Base-by-base conservation (phyloP, 64 coral and sea anemone genomes). In the Pocillopora damicornis region DNA sequence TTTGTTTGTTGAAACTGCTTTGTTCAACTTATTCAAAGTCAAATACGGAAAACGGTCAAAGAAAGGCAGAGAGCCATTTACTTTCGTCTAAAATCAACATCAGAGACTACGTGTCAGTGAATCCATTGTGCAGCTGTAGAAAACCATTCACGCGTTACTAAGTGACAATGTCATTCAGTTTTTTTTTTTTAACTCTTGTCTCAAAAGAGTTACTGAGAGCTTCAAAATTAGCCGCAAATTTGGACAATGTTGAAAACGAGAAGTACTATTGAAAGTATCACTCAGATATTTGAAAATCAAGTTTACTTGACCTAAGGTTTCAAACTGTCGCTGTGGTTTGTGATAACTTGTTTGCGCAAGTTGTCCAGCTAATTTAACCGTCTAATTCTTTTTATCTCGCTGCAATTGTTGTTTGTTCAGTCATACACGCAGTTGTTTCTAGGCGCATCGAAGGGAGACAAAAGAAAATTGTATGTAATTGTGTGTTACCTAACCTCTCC, bases 301-400 rank as follows among this genome's bases (percentile, higher is more conserved):
- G 42, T 51, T 51, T 51, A 51, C 0, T 51, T 51, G 42, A 51
- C 42, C 42, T 4, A 51, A 51, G 42, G 42, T 51, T 51, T 51
- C 3, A 51, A 51, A 51, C 42, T 51, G 42, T 51, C 42, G 42
- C 42, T 51, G 42, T 51, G 42, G 42, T 34, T 60, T 11, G 30
- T 81, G 60, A 71, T 71, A 71, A 64, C 34, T 2, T 82, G 80
- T 82, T 82, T 82, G 36, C 62, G 42, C 80, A 45, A 82, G 37
- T 66, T 67, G 34, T 45, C 60, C 67, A 23, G 18, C 20, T 17
- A 60, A 81, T 63, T 81, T 35, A 42, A 82, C 35, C 59, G 60
- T 15, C 62, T 13, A 15, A 13, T 34, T 14, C 62, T 34, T 82
- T 82, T 67, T 82, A 61, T 45, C 79, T 22, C 16, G 79, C 20